Base-by-base conservation (phyloP, 1,140 invertebrate genomes). In the Euwallacea similis region DNA sequence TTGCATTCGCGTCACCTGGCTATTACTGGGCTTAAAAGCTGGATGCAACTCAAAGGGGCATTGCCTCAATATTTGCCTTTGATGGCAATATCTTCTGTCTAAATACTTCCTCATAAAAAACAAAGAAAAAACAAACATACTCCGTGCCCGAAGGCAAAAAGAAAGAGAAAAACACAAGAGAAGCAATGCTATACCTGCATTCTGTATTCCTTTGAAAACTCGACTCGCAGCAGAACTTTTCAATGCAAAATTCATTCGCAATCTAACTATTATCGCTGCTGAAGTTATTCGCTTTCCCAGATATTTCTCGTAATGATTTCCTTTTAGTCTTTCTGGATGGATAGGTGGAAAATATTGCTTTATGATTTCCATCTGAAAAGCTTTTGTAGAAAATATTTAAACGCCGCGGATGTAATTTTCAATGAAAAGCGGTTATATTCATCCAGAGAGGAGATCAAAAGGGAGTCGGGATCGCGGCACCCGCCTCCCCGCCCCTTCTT, bases 361-460 rank as follows among this genome's bases (percentile, higher is more conserved):
- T 69, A 74, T 72, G 71, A 73, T 75, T 75, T 73, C 63, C 71
- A 75, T 71, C 74, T 70, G 74, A 75, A 72, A 73, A 73, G 71
- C 74, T 75, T 75, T 73, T 75, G 74, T 71, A 72, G 71, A 68
- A 71, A 75, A 75, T 75, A 75, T 75, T 75, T 71, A 68, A 75
- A 73, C 67, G 74, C 66, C 71, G 71, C 69, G 70, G 70, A 72
- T 75, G 73, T 75, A 72, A 72, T 72, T 73, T 72, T 73, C 71
- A 69, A 73, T 75, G 74, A 65, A 75, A 73, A 71, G 71, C 71
- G 71, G 71, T 73, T 73, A 75, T 72, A 64, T 66, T 65, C 69
- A 65, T 72, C 70, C 55, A 63, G 43, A 46, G 68, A 58, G 47
- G 54, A 75, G 71, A 75, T 75, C 74, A 75, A 75, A 75, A 73